Percentiles rank a stretch among this genome's conserved stretches.
Evolutionary conservation across 2,888 invertebrate genomes (phyloP).

Genomic region (Plebejus argus): DNA sequence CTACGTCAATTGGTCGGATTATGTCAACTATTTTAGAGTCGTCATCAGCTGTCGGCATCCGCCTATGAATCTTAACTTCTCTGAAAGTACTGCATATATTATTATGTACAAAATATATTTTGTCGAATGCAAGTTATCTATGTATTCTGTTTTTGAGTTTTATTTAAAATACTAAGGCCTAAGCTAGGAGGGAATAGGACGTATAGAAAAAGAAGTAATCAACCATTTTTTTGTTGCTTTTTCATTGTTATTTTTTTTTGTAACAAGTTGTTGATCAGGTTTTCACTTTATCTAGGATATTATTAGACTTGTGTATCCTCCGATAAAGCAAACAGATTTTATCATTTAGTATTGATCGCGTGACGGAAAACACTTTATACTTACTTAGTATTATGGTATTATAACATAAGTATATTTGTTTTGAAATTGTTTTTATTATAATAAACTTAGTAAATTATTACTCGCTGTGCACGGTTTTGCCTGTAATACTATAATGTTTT

Average conservation of each 20-base stretch:
- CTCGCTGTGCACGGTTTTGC: neutral
- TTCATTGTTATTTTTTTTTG: neutral
- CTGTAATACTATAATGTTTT: neutral
- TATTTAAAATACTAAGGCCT: too few relatives aligned
- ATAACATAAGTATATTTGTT: neutral
- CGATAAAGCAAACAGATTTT: conserved; percentile 2
- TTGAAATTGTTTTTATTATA: neutral
- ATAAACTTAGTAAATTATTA: conserved; percentile 33
- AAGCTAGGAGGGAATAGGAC: too few relatives aligned
- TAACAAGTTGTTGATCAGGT: neutral
- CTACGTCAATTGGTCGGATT: too few relatives aligned
- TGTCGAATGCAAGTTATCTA: too few relatives aligned
- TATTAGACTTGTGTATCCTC: neutral
- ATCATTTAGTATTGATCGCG: conserved; percentile 6
- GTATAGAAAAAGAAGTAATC: too few relatives aligned
- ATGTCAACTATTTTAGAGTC: too few relatives aligned
- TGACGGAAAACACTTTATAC: neutral
- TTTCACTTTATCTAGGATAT: neutral
- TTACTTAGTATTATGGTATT: neutral
- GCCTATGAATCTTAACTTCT: too few relatives aligned
- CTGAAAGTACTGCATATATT: too few relatives aligned
- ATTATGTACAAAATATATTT: too few relatives aligned
- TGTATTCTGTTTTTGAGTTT: too few relatives aligned
- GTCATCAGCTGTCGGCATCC: too few relatives aligned
- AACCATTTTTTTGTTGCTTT: neutral